These are phyloP conservation scores for Selene dorsalis DNA, from an alignment of 2,797 vertebrate genomes.

Conservation along the genomic window DNA sequence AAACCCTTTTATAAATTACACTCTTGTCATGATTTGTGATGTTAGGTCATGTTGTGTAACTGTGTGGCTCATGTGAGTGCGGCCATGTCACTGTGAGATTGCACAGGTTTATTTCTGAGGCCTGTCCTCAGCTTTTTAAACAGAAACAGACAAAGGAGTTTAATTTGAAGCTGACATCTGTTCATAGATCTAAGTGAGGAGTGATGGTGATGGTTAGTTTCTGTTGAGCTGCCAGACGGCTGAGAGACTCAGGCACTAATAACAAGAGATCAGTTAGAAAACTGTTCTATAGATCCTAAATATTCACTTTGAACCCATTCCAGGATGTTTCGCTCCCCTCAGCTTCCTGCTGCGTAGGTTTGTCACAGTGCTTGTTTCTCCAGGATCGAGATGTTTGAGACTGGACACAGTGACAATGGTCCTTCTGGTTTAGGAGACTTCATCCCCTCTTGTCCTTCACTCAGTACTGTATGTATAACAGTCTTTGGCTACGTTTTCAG, in stretches of 20 bases:
- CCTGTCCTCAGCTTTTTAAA: neutral
- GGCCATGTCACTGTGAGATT: neutral
- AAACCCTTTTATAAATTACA: neutral
- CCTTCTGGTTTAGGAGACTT: neutral
- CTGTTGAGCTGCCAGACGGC: neutral
- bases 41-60: neutral
- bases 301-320: neutral
- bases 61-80: neutral
- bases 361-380: no score
- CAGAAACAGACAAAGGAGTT: neutral
- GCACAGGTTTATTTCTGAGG: neutral
- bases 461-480: neutral
- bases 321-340: neutral
- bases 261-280: neutral
- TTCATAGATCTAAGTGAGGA: neutral
- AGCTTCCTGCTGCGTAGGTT: no score
- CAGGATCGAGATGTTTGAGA: neutral
- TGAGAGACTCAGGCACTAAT: neutral
- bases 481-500: neutral
- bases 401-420: neutral
- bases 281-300: neutral
- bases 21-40: neutral
- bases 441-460: neutral
- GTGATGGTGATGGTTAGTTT: neutral
- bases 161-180: neutral